phyloP scores from a whole-genome alignment of 1,140 invertebrate species.

The Melanaphis sacchari region DNA sequence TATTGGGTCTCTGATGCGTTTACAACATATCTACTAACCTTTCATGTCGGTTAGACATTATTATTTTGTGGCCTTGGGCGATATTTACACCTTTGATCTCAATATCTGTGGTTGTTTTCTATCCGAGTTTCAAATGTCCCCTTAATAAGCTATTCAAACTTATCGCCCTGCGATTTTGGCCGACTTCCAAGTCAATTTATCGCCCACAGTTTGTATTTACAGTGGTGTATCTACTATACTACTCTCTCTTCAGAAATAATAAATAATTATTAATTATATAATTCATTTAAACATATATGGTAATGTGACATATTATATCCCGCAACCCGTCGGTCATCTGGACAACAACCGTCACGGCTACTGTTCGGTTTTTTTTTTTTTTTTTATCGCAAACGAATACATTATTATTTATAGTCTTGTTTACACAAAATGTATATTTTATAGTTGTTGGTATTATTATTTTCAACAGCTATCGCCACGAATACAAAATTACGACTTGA shows the following conservation, averaged over 20 bases:
- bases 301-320: not conserved
- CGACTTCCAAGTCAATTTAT: not conserved
- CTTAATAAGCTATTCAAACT: not conserved
- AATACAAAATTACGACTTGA: not conserved
- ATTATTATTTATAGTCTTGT: conserved; percentile 8
- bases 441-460: conserved; percentile 1
- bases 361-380: not conserved
- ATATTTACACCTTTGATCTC: conserved; percentile 6
- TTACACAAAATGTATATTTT: not conserved
- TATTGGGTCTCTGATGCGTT: not conserved
- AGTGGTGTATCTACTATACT: not conserved
- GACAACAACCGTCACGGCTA: not conserved
- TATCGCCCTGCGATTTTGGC: not conserved
- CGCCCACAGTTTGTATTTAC: not conserved
- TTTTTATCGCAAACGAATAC: not conserved
- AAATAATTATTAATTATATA: conserved; percentile 18
- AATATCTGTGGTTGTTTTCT: not conserved
- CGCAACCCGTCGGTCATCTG: not conserved
- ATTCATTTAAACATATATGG: not conserved
- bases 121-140: not conserved
- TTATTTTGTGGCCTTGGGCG: not conserved
- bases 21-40: not conserved
- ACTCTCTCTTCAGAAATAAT: conserved; percentile 34
- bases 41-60: not conserved
- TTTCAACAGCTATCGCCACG: not conserved